phyloP scores from a whole-genome alignment of 2,113 vertebrate species.

The Lycaon pictus region DNA sequence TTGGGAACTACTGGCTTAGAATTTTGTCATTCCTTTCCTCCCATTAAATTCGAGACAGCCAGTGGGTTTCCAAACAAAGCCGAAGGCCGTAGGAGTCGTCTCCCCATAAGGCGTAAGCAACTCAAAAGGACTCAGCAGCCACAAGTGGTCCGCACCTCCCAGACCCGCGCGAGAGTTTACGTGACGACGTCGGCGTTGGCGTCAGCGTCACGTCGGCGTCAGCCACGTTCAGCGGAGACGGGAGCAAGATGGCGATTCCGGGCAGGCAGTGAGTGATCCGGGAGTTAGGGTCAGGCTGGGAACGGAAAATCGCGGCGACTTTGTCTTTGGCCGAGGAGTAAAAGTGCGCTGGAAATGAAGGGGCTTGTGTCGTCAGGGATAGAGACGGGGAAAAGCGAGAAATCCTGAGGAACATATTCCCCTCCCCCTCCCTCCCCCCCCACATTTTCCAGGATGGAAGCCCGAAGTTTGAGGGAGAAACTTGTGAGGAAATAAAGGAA shows the following conservation, averaged over 20 bases:
- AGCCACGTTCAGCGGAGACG: conserved; percentile 59
- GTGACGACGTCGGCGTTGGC: background rate
- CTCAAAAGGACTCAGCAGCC: rapidly evolving
- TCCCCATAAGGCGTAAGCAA: rapidly evolving
- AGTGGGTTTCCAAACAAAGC: background rate
- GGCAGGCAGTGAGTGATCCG: conserved; percentile 90
- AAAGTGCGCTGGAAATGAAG: conserved; percentile 48
- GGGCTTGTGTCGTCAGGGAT: background rate
- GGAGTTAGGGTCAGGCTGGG: conserved; percentile 55
- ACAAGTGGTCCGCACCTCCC: rapidly evolving
- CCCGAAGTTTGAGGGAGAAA: conserved; percentile 84
- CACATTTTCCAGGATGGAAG: conserved; percentile 76
- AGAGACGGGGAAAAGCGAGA: background rate
- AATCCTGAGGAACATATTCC: background rate
- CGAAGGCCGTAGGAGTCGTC: rapidly evolving
- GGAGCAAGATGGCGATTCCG: conserved; percentile 90
- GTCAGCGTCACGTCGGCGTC: background rate
- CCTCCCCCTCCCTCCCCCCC: background rate
- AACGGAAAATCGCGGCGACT: background rate
- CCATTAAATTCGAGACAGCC: background rate
- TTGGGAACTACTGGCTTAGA: background rate
- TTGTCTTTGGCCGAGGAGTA: background rate
- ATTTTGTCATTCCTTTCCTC: background rate
- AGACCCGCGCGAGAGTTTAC: conserved; percentile 69
- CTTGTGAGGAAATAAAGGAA: conserved; percentile 84